A percentile compares a stretch with the other conserved stretches of the same genome.
phyloP scores from a whole-genome alignment of 2,797 vertebrate species.

The Rhinophrynus dorsalis region DNA sequence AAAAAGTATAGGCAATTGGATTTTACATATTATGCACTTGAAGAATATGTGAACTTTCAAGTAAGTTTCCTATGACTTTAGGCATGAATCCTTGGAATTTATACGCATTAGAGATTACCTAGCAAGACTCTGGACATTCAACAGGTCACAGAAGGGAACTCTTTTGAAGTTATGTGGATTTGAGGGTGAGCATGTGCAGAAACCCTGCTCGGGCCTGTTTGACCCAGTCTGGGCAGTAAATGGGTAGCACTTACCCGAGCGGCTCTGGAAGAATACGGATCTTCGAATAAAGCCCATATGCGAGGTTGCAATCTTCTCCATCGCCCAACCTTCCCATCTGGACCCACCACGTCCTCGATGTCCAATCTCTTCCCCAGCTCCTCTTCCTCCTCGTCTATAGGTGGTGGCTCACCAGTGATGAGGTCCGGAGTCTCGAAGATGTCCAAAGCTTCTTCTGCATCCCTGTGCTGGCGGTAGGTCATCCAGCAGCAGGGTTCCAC shows the following conservation, averaged over 20 bases:
- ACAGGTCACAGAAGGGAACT: too few species aligned
- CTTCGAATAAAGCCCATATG: conserved; percentile 96
- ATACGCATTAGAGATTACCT: too few species aligned
- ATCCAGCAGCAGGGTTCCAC: conserved; percentile 98
- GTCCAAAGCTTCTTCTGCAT: conserved; percentile 94
- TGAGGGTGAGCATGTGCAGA: too few species aligned
- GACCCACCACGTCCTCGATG: conserved; percentile 79
- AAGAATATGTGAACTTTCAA: too few species aligned
- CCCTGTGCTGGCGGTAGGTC: conserved; percentile 93
- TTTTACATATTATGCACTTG: too few species aligned
- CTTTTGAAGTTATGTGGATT: too few species aligned
- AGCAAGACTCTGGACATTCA: too few species aligned
- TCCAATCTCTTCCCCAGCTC: conserved; percentile 80
- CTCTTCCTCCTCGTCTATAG: conserved; percentile 66
- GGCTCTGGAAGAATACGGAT: conserved; percentile 96
- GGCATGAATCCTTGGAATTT: too few species aligned
- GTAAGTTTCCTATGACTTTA: too few species aligned
- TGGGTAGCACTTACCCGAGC: conserved; percentile 84
- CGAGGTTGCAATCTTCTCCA: conserved; percentile 91
- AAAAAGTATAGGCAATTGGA: too few species aligned
- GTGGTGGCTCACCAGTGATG: conserved; percentile 64
- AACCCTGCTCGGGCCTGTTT: too few species aligned
- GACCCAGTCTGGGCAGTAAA: too few species aligned
- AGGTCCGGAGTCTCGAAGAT: conserved; percentile 86
- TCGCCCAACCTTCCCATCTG: conserved; percentile 74